phyloP scores from a whole-genome alignment of 2,113 vertebrate genomes.

The Mustelus asterias region DNA sequence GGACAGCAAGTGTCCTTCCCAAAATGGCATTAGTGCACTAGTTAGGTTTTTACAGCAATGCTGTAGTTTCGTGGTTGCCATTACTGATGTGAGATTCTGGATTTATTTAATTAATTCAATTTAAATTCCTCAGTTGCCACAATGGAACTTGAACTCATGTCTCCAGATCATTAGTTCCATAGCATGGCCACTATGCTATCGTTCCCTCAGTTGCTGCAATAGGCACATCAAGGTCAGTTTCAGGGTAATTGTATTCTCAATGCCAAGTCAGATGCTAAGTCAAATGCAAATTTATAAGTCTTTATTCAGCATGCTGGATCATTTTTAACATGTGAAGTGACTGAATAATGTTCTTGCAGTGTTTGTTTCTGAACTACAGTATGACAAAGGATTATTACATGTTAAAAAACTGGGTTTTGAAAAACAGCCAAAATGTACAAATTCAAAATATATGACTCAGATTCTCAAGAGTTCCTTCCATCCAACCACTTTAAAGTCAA shows the following conservation, averaged over 20 bases:
- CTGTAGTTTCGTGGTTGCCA: neutral
- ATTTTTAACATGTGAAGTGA: neutral
- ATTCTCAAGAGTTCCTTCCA: neutral
- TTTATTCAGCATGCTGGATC: no score
- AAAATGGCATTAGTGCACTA: neutral
- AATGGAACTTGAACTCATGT: neutral
- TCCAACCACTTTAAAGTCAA: neutral
- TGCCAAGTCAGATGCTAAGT: neutral
- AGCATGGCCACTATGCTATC: neutral
- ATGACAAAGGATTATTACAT: neutral
- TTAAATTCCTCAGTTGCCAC: neutral
- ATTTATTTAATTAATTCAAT: neutral
- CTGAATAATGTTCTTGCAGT: neutral
- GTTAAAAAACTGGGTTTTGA: neutral
- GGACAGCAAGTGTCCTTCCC: no score
- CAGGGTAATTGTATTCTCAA: neutral
- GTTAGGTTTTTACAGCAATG: neutral
- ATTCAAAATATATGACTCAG: neutral
- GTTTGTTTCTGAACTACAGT: neutral
- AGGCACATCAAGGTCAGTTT: neutral
- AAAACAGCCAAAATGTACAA: neutral
- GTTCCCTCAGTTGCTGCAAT: neutral
- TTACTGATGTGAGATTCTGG: neutral
- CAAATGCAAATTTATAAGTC: neutral
- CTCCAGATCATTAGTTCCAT: neutral